Evolutionary conservation across 2,797 vertebrate species (phyloP).

Genomic region (Lacerta viridis): DNA sequence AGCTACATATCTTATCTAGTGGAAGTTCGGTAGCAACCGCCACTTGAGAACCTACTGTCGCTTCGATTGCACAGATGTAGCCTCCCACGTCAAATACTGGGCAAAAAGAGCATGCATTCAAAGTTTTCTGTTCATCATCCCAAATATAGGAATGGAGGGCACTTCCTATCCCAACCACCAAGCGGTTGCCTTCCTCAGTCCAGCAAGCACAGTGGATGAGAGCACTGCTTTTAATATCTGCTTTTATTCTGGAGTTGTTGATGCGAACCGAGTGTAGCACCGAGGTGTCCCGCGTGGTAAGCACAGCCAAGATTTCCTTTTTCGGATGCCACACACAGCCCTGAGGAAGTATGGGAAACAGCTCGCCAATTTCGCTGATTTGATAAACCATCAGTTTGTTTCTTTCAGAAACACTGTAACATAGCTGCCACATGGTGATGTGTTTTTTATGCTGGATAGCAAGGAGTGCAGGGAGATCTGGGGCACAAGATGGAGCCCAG

Average conservation of each 20-base stretch:
- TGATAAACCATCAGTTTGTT: constrained; percentile 90
- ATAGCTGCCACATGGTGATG: constrained; percentile 92
- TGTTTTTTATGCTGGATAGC: constrained; percentile 94
- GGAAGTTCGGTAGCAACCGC: constrained; percentile 92
- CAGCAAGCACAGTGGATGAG: constrained; percentile 93
- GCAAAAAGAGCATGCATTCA: constrained; percentile 88
- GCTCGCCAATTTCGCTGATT: constrained; percentile 91
- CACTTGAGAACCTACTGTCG: constrained; percentile 86
- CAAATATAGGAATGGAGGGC: constrained; percentile 92
- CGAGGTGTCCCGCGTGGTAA: constrained; percentile 89
- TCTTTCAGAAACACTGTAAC: constrained; percentile 83
- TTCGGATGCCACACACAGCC: constrained; percentile 97
- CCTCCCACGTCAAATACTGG: constrained; percentile 91
- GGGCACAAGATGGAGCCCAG: constrained; percentile 87
- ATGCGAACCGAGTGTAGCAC: constrained; percentile 86
- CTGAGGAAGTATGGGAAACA: constrained; percentile 90
- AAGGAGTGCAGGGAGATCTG: constrained; percentile 85
- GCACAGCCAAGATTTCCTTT: constrained; percentile 86
- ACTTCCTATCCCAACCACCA: constrained; percentile 92
- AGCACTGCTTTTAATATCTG: constrained; percentile 84
- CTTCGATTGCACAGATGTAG: constrained; percentile 87
- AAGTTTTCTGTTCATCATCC: constrained; percentile 89
- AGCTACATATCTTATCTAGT: constrained; percentile 89
- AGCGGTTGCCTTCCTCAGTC: constrained; percentile 91
- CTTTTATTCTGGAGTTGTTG: constrained; percentile 85